Base-by-base conservation (phyloP, 1,140 invertebrate genomes). In the Aphelenchoides avenae region DNA sequence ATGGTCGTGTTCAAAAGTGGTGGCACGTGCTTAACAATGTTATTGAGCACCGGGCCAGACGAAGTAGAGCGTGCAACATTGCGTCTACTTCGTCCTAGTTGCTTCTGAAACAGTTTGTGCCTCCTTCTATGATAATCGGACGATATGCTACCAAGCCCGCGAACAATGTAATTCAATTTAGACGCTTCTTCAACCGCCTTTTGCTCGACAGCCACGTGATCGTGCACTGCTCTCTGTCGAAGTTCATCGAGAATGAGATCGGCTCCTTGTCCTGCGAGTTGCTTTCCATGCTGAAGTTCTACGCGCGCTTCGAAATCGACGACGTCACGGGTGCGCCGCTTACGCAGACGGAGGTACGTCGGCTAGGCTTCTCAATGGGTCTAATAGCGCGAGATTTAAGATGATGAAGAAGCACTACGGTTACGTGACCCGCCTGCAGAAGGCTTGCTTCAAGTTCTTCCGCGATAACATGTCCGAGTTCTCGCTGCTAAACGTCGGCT, bases 231-330 rank as follows among this genome's bases (percentile, higher is more conserved):
- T 84, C 87, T 62, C 78, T 96, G 37, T 88, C 89, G 1, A 36
- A 61, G 11, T 51, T 75, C 15, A 67, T 75, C 36, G 27, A 30
- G 22, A 56, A 53, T n/a, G 80, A 83, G 6, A 91, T 96, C 74
- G 93, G 93, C 34, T 87, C 88, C 73, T 81, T 99, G 0, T 98
- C 97, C 78, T 77, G 67, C 37, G 57, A 76, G 86, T 80, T 99
- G 3, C 77, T 98, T 63, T 88, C 94, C 59, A 93, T 92, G 85
- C 79, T 99, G 9, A 91, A 91, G 77, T 95, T 96, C 73, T 99
- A 98, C 79, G 86, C 89, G 0, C 83, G 88, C 57, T 99, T 98
- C 81, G 95, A 99, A 80, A 97, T 99, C 53, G 93, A 89, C 78
- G 92, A 98, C 76, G 86, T 89, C 66, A 89, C 87, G 1, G 95